These are phyloP conservation scores for Rhodinocichla rosea DNA, from an alignment of 2,113 vertebrate species.

Conservation along the genomic window DNA sequence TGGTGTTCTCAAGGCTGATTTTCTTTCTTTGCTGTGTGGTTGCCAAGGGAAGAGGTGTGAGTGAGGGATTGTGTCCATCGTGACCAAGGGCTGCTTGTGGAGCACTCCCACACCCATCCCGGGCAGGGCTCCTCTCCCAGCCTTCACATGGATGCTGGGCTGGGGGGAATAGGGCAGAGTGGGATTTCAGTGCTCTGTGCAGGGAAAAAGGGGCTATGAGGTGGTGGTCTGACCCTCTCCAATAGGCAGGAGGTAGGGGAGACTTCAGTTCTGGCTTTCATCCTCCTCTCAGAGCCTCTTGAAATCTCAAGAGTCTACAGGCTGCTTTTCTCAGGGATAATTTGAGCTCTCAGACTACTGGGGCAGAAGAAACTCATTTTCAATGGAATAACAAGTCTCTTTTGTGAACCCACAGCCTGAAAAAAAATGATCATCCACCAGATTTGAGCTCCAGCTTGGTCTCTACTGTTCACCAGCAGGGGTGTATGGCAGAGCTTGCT, in stretches of 20 bases:
- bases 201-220: neutral
- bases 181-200: neutral
- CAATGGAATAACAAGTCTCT: neutral
- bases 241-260: neutral
- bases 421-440: neutral
- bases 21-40: neutral
- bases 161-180: neutral
- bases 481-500: neutral
- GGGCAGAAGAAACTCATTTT: neutral
- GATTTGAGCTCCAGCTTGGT: neutral
- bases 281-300: neutral
- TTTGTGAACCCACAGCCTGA: neutral
- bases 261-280: neutral
- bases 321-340: neutral
- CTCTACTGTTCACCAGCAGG: neutral
- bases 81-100: accelerated
- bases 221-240: neutral
- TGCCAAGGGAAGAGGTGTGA: neutral
- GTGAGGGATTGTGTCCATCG: neutral
- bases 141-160: accelerated
- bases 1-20: neutral
- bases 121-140: neutral
- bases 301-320: neutral
- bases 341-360: neutral
- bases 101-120: accelerated